Evolutionary conservation across 2,888 invertebrate species (phyloP).

Genomic region (Psylliodes chrysocephalus): DNA sequence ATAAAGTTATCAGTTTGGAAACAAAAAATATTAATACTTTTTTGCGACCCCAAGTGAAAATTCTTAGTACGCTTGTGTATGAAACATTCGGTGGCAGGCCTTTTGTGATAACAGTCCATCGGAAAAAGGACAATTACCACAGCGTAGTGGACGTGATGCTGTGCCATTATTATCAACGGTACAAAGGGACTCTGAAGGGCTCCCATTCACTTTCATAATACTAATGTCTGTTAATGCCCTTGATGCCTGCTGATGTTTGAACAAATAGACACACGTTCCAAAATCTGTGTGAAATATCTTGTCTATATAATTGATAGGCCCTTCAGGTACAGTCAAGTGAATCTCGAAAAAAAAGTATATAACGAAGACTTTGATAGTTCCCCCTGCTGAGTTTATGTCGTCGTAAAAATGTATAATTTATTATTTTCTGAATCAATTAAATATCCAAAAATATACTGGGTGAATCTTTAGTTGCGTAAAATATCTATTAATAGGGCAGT

Average conservation of each 20-base stretch:
- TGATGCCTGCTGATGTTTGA: slow-evolving; percentile 34
- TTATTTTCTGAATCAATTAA: too few relatives aligned
- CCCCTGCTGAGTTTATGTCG: slow-evolving; percentile 2
- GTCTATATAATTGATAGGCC: slow-evolving; percentile 23
- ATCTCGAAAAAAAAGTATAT: neutral
- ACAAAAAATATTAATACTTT: too few relatives aligned
- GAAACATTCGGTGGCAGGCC: neutral
- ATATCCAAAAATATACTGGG: too few relatives aligned
- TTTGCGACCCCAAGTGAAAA: neutral
- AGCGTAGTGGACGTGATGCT: slow-evolving; percentile 40
- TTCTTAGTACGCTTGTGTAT: neutral
- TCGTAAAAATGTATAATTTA: slow-evolving; percentile 6
- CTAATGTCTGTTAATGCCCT: slow-evolving; percentile 40
- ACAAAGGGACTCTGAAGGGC: slow-evolving; percentile 35
- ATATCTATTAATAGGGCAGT: too few relatives aligned
- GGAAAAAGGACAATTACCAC: slow-evolving; percentile 38
- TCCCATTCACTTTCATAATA: slow-evolving; percentile 39
- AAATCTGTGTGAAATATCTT: slow-evolving; percentile 36
- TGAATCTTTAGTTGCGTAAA: too few relatives aligned
- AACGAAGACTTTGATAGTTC: neutral
- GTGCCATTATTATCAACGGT: slow-evolving; percentile 35
- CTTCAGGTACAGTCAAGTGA: slow-evolving; percentile 24
- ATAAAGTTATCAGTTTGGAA: too few relatives aligned
- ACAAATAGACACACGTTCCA: slow-evolving; percentile 35
- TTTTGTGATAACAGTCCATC: slow-evolving; percentile 29